Percentiles rank a stretch among this genome's conserved stretches.
These are phyloP conservation scores for Cyprinodon brontotheroides DNA, from an alignment of 2,113 vertebrate genomes.

Conservation along the genomic window DNA sequence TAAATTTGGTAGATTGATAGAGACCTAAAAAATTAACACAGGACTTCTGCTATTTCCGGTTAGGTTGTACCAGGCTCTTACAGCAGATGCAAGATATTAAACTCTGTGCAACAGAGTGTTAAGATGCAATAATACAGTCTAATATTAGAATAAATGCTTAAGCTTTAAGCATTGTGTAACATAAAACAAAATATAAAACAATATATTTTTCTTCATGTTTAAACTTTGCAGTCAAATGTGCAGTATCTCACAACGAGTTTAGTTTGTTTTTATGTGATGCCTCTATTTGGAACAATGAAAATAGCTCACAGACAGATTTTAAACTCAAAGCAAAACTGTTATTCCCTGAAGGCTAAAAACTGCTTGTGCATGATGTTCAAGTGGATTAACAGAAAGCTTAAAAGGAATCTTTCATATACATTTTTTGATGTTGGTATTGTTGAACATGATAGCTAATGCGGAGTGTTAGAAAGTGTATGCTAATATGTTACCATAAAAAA, in stretches of 20 bases:
- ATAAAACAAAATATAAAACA: no score
- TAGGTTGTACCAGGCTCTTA: no score
- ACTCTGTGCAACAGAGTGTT: not conserved
- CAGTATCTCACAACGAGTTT: no score
- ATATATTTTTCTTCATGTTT: no score
- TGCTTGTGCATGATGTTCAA: not conserved
- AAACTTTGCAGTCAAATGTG: no score
- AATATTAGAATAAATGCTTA: not conserved
- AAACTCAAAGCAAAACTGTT: no score
- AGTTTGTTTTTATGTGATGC: not conserved
- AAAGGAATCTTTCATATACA: not conserved
- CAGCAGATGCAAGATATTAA: not conserved
- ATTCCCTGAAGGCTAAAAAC: not conserved
- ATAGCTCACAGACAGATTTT: no score
- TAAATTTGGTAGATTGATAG: no score
- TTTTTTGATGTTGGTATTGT: not conserved
- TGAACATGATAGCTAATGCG: not conserved
- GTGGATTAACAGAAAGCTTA: not conserved
- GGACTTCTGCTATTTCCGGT: no score
- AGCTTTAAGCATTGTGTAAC: not conserved
- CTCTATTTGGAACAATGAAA: not conserved
- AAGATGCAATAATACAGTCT: not conserved
- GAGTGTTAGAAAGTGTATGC: not conserved
- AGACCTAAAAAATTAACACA: no score
- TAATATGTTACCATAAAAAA: not conserved